phyloP scores from a whole-genome alignment of 1,140 invertebrate species.

The Chionoecetes opilio region DNA sequence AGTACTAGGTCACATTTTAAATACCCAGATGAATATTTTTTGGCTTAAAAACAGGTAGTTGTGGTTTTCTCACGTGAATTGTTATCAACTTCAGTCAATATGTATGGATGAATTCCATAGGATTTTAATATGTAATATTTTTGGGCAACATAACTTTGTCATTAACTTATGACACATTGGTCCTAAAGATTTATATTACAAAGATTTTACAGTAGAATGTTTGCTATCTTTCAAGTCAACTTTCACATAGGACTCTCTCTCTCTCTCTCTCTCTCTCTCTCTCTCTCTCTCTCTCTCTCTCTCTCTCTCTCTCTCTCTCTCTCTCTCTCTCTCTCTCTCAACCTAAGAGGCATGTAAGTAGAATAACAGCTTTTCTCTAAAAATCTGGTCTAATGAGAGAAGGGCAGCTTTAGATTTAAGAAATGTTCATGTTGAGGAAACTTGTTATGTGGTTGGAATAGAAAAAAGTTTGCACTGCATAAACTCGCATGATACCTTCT shows the following conservation, averaged over 20 bases:
- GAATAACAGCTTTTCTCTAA: background rate
- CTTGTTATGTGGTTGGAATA: too few species aligned
- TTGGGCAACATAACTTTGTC: background rate
- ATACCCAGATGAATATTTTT: background rate
- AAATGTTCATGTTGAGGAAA: too few species aligned
- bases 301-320: slow-evolving; percentile 27
- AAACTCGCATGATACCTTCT: background rate
- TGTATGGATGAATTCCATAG: too few species aligned
- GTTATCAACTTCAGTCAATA: too few species aligned
- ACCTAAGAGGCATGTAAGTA: background rate
- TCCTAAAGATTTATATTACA: background rate
- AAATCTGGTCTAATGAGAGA: too few species aligned
- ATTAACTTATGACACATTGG: background rate
- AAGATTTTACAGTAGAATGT: background rate
- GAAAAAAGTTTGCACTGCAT: background rate
- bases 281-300: slow-evolving; percentile 25
- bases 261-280: background rate
- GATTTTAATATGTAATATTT: too few species aligned
- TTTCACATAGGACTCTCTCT: background rate
- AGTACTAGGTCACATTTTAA: background rate
- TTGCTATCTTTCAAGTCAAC: background rate
- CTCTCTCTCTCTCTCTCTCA: slow-evolving; percentile 7
- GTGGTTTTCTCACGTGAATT: background rate
- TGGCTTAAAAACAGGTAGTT: background rate
- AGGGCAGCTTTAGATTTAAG: too few species aligned